Percentiles rank a stretch among this genome's conserved stretches.
Evolutionary conservation across 2,113 vertebrate species (phyloP).

Genomic region (Sigmodon hispidus): DNA sequence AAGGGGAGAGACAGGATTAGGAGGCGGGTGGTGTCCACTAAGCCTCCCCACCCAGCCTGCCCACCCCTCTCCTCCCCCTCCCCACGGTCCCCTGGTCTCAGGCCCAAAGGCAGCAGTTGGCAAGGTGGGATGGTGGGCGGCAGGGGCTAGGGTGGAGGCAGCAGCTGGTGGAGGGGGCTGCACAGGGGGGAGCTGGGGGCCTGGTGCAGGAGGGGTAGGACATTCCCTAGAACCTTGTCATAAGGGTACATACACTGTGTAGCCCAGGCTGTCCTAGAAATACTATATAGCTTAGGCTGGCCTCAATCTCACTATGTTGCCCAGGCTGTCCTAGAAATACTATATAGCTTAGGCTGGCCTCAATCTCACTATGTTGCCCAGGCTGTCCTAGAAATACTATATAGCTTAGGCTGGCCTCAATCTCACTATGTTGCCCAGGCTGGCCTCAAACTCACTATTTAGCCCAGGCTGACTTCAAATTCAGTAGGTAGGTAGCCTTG

Average conservation of each 20-base stretch:
- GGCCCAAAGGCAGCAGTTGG: constrained; percentile 60
- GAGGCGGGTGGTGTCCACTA: constrained; percentile 34
- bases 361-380: background rate
- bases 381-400: background rate
- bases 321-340: background rate
- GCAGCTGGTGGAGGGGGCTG: constrained; percentile 43
- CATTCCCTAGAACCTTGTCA: background rate
- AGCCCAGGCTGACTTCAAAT: background rate
- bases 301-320: background rate
- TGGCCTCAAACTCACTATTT: background rate
- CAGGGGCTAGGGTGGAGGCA: constrained; percentile 54
- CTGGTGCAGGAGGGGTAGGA: background rate
- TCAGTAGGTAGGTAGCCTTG: background rate
- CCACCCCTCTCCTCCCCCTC: background rate
- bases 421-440: background rate
- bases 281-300: background rate
- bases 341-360: background rate
- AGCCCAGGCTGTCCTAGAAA: background rate
- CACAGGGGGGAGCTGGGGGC: background rate
- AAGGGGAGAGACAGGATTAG: constrained; percentile 67
- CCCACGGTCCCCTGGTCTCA: constrained; percentile 60
- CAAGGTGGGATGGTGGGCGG: constrained; percentile 72
- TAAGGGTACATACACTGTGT: background rate
- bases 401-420: background rate
- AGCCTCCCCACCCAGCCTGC: constrained; percentile 45